Conservation (phyloP, 2,888 invertebrate species). For the Mythimna albipuncta region DNA sequence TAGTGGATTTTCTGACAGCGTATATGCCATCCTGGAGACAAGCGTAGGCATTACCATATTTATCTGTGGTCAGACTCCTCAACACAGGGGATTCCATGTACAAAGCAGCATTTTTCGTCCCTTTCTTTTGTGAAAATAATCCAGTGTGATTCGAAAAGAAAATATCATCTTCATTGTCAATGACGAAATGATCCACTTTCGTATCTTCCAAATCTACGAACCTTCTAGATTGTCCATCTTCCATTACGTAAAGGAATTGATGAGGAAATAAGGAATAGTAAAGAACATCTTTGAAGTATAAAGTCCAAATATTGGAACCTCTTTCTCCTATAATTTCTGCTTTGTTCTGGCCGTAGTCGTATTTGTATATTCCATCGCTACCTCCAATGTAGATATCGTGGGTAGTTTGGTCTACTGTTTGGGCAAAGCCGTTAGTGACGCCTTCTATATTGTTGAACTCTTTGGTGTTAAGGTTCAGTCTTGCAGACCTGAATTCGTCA, state of each 20-base stretch:
- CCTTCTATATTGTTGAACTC: conserved; percentile 74
- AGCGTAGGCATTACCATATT: conserved; percentile 73
- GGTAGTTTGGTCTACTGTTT: conserved; percentile 76
- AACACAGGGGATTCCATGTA: conserved; percentile 62
- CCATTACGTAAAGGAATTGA: conserved; percentile 76
- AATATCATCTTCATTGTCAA: conserved; percentile 76
- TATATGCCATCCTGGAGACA: conserved; percentile 79
- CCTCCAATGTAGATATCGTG: conserved; percentile 81
- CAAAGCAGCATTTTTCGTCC: conserved; percentile 72
- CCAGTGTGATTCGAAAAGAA: conserved; percentile 81
- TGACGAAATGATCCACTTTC: conserved; percentile 80
- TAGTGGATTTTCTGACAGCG: conserved; percentile 67
- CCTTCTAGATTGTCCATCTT: conserved; percentile 70
- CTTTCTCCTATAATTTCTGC: conserved; percentile 72
- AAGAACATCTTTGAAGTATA: conserved; percentile 78
- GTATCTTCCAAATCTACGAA: conserved; percentile 82
- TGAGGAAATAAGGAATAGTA: conserved; percentile 80
- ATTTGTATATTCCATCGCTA: conserved; percentile 81
- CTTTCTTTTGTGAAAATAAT: conserved; percentile 77
- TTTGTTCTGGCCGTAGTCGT: conserved; percentile 72
- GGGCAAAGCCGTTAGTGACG: conserved; percentile 79
- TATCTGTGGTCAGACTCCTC: conserved; percentile 77
- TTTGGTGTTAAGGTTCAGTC: conserved; percentile 77
- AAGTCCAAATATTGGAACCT: conserved; percentile 77
- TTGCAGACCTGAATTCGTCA: conserved; percentile 75